Evolutionary conservation across 2,113 vertebrate genomes (phyloP), one percentile per base, ranked within the genome.

Genomic region (Hirundichthys speculiger): DNA sequence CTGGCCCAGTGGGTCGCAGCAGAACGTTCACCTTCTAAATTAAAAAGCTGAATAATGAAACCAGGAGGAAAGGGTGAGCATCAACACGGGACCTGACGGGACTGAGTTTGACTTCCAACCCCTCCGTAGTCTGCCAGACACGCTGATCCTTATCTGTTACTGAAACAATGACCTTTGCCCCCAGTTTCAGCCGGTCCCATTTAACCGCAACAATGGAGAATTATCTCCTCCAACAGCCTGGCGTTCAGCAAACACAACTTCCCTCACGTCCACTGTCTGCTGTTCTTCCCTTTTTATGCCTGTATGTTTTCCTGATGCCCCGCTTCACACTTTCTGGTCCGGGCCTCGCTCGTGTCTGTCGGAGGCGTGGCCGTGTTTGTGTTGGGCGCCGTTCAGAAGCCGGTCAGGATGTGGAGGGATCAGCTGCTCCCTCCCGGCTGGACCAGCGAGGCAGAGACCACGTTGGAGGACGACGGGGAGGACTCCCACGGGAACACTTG

Each of bases 401-500:
- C 74, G 52, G 69, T 86, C 68, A 77, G 83, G 86, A 82, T 87
- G 79, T 82, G 70, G 64, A 69, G 75, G 68, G 73, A 75, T 64
- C 85, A 84, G 83, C 79, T 84, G 83, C 78, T 77, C 82, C 84
- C 84, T 79, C 68, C 3, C 69, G 85, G 74, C 61, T 63, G 73
- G 75, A 46, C 68, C 53, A 64, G 65, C 66, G 68, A 57, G 56
- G 27, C 38, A 30, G 45, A 15, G 47, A 72, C 68, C 61, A 56
- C 61, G 21, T 30, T 78, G 57, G 80, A 58, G 68, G 64, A 52
- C 75, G 76, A 75, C 71, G 54, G 73, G n/a, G 38, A 87, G 73
- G 86, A 90, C 90, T 91, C 75, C 56, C 51, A 43, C 48, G 76
- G 79, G 70, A 83, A 87, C 53, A 42, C 74, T 62, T n/a, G n/a